Evolutionary conservation across 2,113 vertebrate species (phyloP), one percentile per base, ranked within the genome.

Genomic region (Zosterops japonicus): DNA sequence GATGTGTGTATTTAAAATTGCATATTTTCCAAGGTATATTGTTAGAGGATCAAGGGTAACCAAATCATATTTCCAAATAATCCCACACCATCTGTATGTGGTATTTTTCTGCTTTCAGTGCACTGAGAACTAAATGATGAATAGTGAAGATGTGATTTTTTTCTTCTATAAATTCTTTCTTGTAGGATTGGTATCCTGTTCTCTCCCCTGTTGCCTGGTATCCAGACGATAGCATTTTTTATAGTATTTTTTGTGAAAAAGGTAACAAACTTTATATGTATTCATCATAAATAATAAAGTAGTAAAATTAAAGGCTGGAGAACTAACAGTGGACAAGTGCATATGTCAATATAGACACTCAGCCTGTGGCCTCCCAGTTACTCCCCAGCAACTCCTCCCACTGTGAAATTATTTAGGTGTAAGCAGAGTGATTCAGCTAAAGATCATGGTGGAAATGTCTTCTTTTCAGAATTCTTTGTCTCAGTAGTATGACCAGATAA

Each of bases 101-200:
- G 4, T 59, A n/a, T 41, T 59, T 82, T 86, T 71, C 57, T 77
- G 33, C 25, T 87, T 83, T 67, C 28, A 49, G 16, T 56, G 44
- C 36, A n/a, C 36, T 23, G 41, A 79, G 52, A 36, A 28, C 19
- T 52, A 8, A n/a, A 55, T 36, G 21, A 8, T 53, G 31, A 63
- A 28, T 27, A 63, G 28, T 27, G 31, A 50, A 74, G 17, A 20
- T 44, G 24, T 75, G 68, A 81, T 18, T 46, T 91, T 31, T 55
- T 70, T 44, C 46, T 35, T 9, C 46, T 55, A 25, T 33, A 82
- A 93, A 94, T 74, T 61, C 86, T 89, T 95, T 61, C 49, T 80
- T 46, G 1, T 64, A 99, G 99, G 99, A 98, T 99, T 27, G 99
- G 99, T 65, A 98, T 99, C 87, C 99, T 99, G 97, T 99, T 99